phyloP scores from a whole-genome alignment of 2,113 vertebrate genomes.

The Dendrocopos noguchii region DNA sequence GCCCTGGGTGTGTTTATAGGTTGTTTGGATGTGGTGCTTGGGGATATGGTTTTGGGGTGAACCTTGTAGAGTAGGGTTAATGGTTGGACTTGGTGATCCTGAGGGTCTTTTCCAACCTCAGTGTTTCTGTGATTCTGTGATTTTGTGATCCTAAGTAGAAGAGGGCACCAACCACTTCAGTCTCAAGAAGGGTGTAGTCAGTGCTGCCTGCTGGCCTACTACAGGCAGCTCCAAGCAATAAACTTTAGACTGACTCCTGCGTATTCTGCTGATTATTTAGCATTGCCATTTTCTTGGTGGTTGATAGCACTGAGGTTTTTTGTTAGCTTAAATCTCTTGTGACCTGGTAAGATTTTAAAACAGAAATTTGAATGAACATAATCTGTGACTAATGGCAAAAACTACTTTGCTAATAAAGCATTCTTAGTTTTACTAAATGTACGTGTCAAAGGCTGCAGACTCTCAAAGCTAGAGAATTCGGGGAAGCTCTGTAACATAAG shows the following conservation, averaged over 20 bases:
- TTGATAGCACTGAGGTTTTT: neutral
- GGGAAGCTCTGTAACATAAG: neutral
- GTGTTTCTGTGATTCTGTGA: too few species aligned
- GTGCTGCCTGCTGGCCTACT: neutral
- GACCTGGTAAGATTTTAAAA: neutral
- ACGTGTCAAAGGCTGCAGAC: neutral
- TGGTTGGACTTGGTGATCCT: too few species aligned
- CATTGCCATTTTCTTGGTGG: neutral
- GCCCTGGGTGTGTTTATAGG: too few species aligned
- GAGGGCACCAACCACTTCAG: neutral
- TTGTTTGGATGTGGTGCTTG: too few species aligned
- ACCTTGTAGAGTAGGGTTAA: too few species aligned
- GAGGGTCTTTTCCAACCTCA: too few species aligned
- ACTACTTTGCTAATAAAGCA: neutral
- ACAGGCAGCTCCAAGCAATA: neutral
- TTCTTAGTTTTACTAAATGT: neutral
- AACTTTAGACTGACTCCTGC: neutral
- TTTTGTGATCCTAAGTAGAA: neutral
- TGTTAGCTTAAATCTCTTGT: neutral
- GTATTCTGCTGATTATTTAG: neutral
- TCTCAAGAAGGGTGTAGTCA: neutral
- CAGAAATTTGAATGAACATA: neutral
- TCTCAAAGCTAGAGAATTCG: neutral
- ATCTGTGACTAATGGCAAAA: neutral
- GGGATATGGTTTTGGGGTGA: too few species aligned